Conservation (phyloP, 2,888 invertebrate genomes). For the Exocentrus adspersus region DNA sequence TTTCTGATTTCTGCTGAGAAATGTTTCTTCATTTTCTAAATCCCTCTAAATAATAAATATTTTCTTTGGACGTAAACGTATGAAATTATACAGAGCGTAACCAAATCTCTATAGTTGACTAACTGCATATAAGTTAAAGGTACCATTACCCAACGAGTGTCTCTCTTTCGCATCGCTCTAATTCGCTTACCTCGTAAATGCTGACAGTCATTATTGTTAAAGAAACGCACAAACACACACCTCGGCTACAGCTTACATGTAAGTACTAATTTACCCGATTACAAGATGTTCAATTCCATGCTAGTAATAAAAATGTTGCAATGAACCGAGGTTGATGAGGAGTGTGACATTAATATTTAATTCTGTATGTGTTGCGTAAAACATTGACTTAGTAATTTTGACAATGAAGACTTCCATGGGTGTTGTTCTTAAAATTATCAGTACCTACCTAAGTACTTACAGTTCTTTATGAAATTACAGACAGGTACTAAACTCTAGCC, state of each 20-base stretch:
- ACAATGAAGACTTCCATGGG: constrained; percentile 30
- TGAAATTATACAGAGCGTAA: constrained; percentile 1
- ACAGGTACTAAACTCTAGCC: constrained; percentile 24
- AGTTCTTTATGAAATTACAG: background rate
- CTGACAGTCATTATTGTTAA: constrained; percentile 26
- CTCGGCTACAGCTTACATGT: constrained; percentile 25
- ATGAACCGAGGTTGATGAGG: constrained; percentile 27
- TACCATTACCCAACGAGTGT: background rate
- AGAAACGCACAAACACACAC: constrained; percentile 8
- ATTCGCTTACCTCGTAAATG: constrained; percentile 27
- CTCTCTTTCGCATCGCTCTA: background rate
- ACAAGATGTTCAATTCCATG: constrained; percentile 28
- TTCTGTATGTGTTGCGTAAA: constrained; percentile 29
- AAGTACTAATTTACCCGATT: constrained; percentile 21
- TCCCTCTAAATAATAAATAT: too few species aligned
- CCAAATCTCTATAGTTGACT: background rate
- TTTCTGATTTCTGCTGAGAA: too few species aligned
- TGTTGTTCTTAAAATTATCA: constrained; percentile 19
- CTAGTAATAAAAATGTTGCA: constrained; percentile 30
- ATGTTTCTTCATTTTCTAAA: too few species aligned
- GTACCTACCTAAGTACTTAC: background rate
- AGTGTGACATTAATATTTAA: constrained; percentile 29
- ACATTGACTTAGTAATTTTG: constrained; percentile 41
- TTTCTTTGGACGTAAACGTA: background rate
- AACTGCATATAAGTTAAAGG: constrained; percentile 1